Evolutionary conservation across 2,797 vertebrate species (phyloP).

Genomic region (Mus minutoides): DNA sequence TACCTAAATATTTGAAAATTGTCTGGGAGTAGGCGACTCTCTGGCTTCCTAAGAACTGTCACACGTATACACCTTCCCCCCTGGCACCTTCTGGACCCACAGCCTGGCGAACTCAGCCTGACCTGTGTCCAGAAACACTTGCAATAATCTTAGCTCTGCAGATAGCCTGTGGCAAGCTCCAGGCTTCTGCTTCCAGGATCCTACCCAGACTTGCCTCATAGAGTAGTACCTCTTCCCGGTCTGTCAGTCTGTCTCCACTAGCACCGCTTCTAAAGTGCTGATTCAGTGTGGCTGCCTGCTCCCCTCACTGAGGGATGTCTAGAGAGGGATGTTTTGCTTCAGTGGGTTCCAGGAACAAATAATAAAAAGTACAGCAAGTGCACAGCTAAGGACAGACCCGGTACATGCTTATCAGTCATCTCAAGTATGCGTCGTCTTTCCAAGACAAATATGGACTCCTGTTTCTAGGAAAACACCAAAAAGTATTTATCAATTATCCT

Average conservation of each 20-base stretch:
- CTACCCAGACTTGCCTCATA: neutral
- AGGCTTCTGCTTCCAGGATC: neutral
- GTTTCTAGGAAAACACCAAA: conserved; percentile 82
- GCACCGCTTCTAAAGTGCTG: neutral
- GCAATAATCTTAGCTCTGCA: neutral
- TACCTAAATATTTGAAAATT: neutral
- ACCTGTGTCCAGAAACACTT: neutral
- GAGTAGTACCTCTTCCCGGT: neutral
- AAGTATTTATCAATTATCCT: conserved; percentile 77
- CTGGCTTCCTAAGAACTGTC: neutral
- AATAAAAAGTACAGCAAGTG: conserved; percentile 81
- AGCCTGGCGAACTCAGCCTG: neutral
- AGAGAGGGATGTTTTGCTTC: conserved; percentile 77
- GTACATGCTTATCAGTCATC: conserved; percentile 80
- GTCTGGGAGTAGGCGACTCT: neutral
- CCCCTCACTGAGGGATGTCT: conserved; percentile 44
- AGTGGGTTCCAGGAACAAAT: conserved; percentile 81
- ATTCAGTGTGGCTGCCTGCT: neutral
- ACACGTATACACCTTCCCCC: neutral
- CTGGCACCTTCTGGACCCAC: neutral
- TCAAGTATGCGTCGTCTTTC: conserved; percentile 77
- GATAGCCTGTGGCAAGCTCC: neutral
- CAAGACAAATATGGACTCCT: conserved; percentile 81
- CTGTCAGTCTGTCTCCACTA: neutral
- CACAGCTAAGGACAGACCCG: conserved; percentile 72